A percentile compares a stretch with the other conserved stretches of the same genome.
These are phyloP conservation scores for Halichoeres trimaculatus DNA, from an alignment of 2,113 vertebrate species.

Conservation along the genomic window DNA sequence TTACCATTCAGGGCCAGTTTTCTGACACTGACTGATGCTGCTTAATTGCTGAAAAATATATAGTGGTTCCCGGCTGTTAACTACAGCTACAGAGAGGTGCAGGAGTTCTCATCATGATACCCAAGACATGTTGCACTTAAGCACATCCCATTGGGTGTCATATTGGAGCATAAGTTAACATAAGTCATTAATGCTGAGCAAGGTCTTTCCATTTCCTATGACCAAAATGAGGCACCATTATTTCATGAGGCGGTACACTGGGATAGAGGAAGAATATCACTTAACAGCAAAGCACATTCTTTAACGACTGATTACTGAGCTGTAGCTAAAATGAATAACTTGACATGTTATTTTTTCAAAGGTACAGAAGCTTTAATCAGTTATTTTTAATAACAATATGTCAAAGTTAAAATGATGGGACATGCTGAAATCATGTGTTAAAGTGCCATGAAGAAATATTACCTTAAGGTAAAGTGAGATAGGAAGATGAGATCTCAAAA, in stretches of 20 bases:
- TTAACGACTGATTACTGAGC: background rate
- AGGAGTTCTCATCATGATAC: constrained; percentile 23
- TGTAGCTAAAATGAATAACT: background rate
- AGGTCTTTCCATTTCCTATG: constrained; percentile 24
- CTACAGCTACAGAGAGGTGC: constrained; percentile 9
- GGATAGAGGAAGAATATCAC: background rate
- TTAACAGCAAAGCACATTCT: constrained; percentile 3
- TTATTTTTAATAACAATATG: too few relatives aligned
- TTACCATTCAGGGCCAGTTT: constrained; percentile 62
- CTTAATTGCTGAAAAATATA: constrained; percentile 56
- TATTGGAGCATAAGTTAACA: constrained; percentile 20
- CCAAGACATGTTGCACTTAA: constrained; percentile 28
- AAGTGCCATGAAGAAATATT: too few relatives aligned
- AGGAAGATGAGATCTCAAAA: too few relatives aligned
- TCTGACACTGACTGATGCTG: constrained; percentile 69
- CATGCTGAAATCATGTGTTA: too few relatives aligned
- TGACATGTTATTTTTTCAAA: background rate
- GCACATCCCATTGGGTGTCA: constrained; percentile 31
- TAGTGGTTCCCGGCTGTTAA: constrained; percentile 35
- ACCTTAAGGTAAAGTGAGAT: too few relatives aligned
- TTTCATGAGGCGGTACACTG: constrained; percentile 20
- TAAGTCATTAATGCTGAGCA: constrained; percentile 33
- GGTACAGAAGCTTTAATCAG: too few relatives aligned
- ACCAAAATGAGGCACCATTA: constrained; percentile 35
- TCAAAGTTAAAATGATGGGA: too few relatives aligned